Evolutionary conservation across 2,113 vertebrate species (phyloP).

Genomic region (Nibea albiflora): DNA sequence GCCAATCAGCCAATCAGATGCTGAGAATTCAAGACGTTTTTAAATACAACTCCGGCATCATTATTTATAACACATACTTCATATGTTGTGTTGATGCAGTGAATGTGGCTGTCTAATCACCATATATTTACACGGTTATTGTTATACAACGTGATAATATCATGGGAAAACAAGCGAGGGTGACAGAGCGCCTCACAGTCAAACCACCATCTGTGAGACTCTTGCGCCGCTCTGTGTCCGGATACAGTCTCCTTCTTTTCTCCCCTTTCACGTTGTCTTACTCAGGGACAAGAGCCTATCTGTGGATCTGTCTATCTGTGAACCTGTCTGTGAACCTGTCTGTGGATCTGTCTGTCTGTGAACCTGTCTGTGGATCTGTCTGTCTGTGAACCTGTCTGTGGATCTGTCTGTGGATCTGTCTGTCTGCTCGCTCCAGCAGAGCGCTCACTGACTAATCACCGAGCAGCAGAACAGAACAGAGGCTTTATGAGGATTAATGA

Average conservation of each 20-base stretch:
- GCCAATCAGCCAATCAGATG: neutral
- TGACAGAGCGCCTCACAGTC: neutral
- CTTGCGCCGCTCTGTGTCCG: conserved; percentile 48
- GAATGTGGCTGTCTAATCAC: neutral
- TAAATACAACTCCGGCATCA: neutral
- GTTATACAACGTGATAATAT: neutral
- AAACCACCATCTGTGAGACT: neutral
- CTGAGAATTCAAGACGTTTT: neutral
- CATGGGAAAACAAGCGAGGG: neutral
- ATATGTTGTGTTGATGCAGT: neutral
- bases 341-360: too few relatives aligned
- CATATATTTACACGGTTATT: neutral
- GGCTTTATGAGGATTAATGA: conserved; percentile 27
- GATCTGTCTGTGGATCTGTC: neutral
- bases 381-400: too few relatives aligned
- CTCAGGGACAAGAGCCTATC: too few relatives aligned
- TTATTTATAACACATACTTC: neutral
- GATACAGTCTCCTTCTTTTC: neutral
- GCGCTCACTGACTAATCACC: conserved; percentile 32
- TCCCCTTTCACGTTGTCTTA: neutral
- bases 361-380: neutral
- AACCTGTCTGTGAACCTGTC: neutral
- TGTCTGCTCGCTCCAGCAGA: neutral
- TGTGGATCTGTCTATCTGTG: neutral
- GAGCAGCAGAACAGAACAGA: conserved; percentile 18